Conservation (phyloP, 1,140 invertebrate genomes). For the Uloborus diversus region DNA sequence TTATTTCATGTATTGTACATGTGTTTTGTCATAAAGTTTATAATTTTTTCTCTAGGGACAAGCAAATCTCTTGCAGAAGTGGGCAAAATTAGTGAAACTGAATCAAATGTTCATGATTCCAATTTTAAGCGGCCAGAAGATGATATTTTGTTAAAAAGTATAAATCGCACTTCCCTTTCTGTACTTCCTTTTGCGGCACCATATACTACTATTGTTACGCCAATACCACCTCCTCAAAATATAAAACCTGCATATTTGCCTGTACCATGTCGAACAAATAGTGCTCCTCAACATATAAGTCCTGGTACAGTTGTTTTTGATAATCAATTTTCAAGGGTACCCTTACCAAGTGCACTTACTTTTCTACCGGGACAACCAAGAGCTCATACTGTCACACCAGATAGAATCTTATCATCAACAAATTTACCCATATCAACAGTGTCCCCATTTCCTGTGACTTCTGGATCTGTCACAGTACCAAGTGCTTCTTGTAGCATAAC, state of each 20-base stretch:
- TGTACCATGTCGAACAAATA: constrained; percentile 43
- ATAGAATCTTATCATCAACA: constrained; percentile 28
- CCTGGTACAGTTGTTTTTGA: constrained; percentile 51
- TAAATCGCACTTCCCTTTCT: constrained; percentile 23
- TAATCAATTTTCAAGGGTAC: constrained; percentile 48
- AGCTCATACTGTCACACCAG: constrained; percentile 42
- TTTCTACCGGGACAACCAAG: constrained; percentile 41
- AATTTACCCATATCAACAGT: constrained; percentile 30
- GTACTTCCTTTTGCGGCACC: constrained; percentile 36
- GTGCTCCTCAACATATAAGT: constrained; percentile 18
- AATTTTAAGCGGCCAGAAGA: constrained; percentile 41
- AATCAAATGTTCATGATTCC: not conserved
- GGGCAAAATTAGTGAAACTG: constrained; percentile 27
- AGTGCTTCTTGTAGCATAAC: constrained; percentile 44
- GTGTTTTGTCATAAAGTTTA: not conserved
- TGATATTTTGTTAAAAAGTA: constrained; percentile 27
- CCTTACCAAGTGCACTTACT: constrained; percentile 56
- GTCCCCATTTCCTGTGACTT: constrained; percentile 51
- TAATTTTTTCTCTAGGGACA: constrained; percentile 11
- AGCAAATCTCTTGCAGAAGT: constrained; percentile 15
- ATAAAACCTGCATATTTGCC: constrained; percentile 48
- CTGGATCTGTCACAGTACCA: constrained; percentile 38
- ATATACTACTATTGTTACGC: constrained; percentile 33
- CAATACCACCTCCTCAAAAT: constrained; percentile 22
- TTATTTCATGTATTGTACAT: not conserved